A percentile compares a stretch with the other conserved stretches of the same genome.
These are phyloP conservation scores for Cephus spinipes DNA, from an alignment of 2,888 invertebrate species.

Conservation along the genomic window DNA sequence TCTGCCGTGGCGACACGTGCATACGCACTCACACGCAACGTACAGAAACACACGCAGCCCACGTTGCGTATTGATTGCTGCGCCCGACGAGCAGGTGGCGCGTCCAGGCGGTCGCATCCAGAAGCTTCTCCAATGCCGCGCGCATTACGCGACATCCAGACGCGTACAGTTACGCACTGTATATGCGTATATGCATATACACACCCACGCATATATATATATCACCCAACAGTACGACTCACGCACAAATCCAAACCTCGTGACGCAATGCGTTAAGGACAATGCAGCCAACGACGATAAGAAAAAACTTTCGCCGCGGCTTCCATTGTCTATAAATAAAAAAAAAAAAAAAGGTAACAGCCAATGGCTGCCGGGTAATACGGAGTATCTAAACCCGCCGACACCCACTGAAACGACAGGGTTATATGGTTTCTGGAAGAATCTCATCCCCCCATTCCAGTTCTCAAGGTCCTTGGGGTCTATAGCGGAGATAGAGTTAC, in stretches of 20 bases:
- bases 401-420: not conserved
- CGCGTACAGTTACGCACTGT: conserved; percentile 1
- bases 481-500: conserved; percentile 42
- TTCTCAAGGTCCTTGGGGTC: not conserved
- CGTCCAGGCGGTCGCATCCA: conserved; percentile 47
- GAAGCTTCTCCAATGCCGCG: conserved; percentile 44
- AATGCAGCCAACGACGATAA: conserved; percentile 18
- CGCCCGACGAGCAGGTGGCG: conserved; percentile 42
- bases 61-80: conserved; percentile 46
- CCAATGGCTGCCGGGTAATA: not conserved
- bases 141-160: conserved; percentile 26
- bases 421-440: not conserved
- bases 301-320: not conserved
- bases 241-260: not conserved
- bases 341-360: no score
- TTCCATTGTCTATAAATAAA: not conserved
- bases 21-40: conserved; percentile 30
- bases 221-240: not conserved
- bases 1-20: conserved; percentile 49
- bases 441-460: not conserved
- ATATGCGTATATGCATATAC: not conserved
- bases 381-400: not conserved
- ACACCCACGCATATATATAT: no score
- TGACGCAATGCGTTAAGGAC: conserved; percentile 14
- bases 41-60: conserved; percentile 21